A percentile compares a stretch with the other conserved stretches of the same genome.
These are phyloP conservation scores for Clupea harengus DNA, from an alignment of 2,113 vertebrate species.

Conservation along the genomic window DNA sequence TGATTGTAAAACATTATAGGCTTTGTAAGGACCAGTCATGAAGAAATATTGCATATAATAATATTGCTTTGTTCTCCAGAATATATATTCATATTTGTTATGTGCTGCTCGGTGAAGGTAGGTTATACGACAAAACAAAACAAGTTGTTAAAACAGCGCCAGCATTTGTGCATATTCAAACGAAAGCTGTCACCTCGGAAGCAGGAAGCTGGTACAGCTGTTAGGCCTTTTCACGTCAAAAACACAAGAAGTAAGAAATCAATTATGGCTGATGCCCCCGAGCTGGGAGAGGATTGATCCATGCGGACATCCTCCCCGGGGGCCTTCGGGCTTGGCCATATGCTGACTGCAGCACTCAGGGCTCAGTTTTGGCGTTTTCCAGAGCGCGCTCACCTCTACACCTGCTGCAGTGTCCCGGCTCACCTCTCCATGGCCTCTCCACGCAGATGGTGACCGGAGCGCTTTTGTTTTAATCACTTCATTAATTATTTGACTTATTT, in stretches of 20 bases:
- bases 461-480: background rate
- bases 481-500: background rate
- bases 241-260: background rate
- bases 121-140: background rate
- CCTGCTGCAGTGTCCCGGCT: constrained; percentile 58
- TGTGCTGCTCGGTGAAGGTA: background rate
- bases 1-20: too few relatives aligned
- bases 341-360: constrained; percentile 4
- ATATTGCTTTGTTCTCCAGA: background rate
- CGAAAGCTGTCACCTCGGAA: background rate
- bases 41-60: background rate
- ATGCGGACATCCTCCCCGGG: background rate
- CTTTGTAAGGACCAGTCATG: too few relatives aligned
- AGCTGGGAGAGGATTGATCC: background rate
- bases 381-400: constrained; percentile 32
- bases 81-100: background rate
- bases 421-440: constrained; percentile 52
- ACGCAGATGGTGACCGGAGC: background rate
- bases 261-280: background rate
- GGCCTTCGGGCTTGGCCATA: background rate
- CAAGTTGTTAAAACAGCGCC: background rate
- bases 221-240: background rate
- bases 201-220: background rate
- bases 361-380: background rate
- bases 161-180: background rate